These are phyloP conservation scores for Psittacula echo DNA, from an alignment of 2,797 vertebrate species.

Conservation along the genomic window DNA sequence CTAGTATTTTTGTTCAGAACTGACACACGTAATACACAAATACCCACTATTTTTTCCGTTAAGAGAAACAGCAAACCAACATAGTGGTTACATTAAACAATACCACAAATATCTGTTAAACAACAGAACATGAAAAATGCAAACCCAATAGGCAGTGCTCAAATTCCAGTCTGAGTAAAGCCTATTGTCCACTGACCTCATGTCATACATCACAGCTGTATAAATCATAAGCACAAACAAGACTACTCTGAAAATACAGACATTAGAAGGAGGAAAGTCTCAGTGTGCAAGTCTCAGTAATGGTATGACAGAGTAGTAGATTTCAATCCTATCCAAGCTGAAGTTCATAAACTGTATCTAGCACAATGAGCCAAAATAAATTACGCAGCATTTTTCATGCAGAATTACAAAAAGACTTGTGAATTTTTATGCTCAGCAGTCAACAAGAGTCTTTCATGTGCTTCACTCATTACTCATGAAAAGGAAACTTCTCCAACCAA, in stretches of 20 bases:
- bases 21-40: not conserved
- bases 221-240: not conserved
- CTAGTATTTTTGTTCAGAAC: not conserved
- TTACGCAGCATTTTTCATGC: not conserved
- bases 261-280: not conserved
- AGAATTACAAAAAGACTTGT: not conserved
- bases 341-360: not conserved
- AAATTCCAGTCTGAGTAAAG: not conserved
- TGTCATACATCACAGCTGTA: not conserved
- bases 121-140: not conserved
- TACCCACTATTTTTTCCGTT: not conserved
- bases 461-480: not conserved
- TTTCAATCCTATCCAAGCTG: not conserved
- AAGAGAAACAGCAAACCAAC: not conserved
- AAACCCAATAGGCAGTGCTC: not conserved
- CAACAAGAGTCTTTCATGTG: not conserved
- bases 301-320: not conserved
- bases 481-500: not conserved
- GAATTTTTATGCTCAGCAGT: not conserved
- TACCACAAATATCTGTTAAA: not conserved
- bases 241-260: not conserved
- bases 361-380: not conserved
- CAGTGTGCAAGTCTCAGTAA: not conserved
- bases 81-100: not conserved
- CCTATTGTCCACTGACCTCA: not conserved